A percentile compares a stretch with the other conserved stretches of the same genome.
Evolutionary conservation across 1,140 invertebrate species (phyloP).

Genomic region (Cydia pomonella): DNA sequence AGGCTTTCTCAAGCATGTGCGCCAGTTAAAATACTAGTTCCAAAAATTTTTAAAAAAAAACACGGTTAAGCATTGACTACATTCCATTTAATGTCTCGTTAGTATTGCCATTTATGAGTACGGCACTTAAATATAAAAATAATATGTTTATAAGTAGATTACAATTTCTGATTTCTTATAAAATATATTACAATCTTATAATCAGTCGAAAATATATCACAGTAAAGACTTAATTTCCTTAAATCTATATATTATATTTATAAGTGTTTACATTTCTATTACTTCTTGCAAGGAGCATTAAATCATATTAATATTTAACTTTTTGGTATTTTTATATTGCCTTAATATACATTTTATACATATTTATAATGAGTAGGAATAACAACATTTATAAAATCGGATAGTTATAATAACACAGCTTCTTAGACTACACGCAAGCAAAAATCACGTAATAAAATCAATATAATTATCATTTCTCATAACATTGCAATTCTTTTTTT

Average conservation of each 20-base stretch:
- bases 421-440: too few species aligned
- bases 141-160: constrained; percentile 21
- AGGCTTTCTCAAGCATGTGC: too few species aligned
- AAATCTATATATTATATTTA: background rate
- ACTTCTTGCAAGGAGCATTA: constrained; percentile 40
- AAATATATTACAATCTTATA: constrained; percentile 33
- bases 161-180: constrained; percentile 30
- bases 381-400: too few species aligned
- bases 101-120: constrained; percentile 5
- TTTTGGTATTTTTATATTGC: constrained; percentile 38
- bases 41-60: background rate
- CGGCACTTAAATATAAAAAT: constrained; percentile 14
- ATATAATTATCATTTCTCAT: too few species aligned
- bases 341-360: background rate
- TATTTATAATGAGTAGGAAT: background rate
- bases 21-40: too few species aligned
- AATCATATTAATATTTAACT: constrained; percentile 43
- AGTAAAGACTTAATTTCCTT: constrained; percentile 35
- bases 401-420: too few species aligned
- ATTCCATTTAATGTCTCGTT: constrained; percentile 2
- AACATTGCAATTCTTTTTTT: too few species aligned
- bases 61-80: background rate
- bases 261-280: constrained; percentile 27
- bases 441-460: too few species aligned
- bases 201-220: constrained; percentile 38